Evolutionary conservation across 2,888 invertebrate genomes (phyloP).

Genomic region (Euphydryas editha): DNA sequence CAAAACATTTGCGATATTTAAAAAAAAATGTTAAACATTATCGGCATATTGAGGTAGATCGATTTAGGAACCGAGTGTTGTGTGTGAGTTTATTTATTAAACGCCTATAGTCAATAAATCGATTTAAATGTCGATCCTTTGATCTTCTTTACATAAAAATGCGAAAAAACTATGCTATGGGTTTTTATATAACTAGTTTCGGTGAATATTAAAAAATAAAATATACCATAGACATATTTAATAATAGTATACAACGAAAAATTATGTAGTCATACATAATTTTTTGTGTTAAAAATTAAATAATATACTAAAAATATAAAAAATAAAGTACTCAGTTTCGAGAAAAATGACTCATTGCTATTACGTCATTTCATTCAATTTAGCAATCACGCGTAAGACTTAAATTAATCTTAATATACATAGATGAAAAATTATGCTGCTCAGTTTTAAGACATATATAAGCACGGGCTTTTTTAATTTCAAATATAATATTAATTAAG

Average conservation of each 20-base stretch:
- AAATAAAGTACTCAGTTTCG: constrained; percentile 30
- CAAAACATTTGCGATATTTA: constrained; percentile 24
- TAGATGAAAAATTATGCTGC: constrained; percentile 31
- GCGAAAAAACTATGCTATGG: neutral
- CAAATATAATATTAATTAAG: neutral
- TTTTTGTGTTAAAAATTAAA: neutral
- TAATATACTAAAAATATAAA: constrained; percentile 8
- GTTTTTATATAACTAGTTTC: neutral
- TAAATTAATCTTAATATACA: constrained; percentile 31
- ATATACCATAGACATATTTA: neutral
- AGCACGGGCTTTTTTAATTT: neutral
- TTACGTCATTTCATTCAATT: constrained; percentile 50
- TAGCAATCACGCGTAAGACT: constrained; percentile 43
- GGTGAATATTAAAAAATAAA: neutral
- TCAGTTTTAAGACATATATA: constrained; percentile 6
- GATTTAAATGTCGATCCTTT: neutral
- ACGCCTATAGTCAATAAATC: constrained; percentile 3
- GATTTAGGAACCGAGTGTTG: neutral
- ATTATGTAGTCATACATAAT: neutral
- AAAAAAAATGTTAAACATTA: constrained; percentile 8
- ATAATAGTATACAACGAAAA: neutral
- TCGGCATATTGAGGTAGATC: neutral
- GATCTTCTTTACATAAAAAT: neutral
- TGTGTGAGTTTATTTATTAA: neutral
- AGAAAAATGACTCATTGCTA: constrained; percentile 46